Conservation (phyloP, 2,888 invertebrate genomes). For the Pantelozetes paolii region DNA sequence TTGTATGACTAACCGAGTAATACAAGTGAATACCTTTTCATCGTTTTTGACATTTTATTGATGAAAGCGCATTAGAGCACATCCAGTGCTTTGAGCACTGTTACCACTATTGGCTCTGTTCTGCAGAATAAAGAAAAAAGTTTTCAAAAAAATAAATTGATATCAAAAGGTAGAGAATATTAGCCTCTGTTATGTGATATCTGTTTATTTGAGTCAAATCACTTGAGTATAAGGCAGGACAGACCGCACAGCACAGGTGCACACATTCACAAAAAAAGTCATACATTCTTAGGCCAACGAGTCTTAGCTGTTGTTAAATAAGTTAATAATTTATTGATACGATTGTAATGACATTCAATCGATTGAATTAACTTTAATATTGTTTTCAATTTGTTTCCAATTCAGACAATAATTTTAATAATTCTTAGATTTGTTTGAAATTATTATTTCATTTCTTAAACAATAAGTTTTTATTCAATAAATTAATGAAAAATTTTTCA, state of each 20-base stretch:
- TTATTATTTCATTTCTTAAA: no score
- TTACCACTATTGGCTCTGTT: no score
- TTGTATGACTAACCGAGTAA: conserved; percentile 4
- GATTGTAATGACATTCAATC: not conserved
- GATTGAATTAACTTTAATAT: not conserved
- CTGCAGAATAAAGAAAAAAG: not conserved
- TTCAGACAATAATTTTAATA: no score
- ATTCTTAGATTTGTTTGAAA: no score
- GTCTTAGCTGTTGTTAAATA: not conserved
- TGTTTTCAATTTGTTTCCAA: not conserved
- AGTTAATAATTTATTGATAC: not conserved
- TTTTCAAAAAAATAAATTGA: not conserved
- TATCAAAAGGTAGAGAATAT: conserved; percentile 4
- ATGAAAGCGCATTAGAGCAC: not conserved
- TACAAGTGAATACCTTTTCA: not conserved
- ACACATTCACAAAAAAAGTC: not conserved
- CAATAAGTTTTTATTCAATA: no score
- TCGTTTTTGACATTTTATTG: not conserved
- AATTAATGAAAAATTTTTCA: no score
- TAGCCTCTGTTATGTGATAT: not conserved
- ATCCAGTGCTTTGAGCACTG: not conserved
- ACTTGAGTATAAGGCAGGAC: not conserved
- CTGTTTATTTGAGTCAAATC: not conserved
- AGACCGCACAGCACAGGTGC: not conserved
- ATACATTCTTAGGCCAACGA: not conserved